Evolutionary conservation across 2,888 invertebrate species (phyloP), one percentile per base, ranked within the genome.

Genomic region (Oegoconia quadripuncta): DNA sequence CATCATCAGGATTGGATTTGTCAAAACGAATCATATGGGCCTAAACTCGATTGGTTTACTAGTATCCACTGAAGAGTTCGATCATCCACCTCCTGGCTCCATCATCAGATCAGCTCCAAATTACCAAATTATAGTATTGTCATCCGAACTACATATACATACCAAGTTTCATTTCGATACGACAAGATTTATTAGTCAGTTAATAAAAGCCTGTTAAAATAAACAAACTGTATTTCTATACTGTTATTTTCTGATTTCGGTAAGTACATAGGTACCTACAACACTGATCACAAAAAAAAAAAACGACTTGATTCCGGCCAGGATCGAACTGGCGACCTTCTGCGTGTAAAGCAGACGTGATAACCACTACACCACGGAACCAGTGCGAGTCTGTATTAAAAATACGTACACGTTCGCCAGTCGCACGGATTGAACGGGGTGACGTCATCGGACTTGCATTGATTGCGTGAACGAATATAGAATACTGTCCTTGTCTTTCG

Each of bases 341-440:
- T 82, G 82, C 82, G 81, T 82, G 82, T 82, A 81, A 93, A 93
- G 93, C 93, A 93, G 93, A 93, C 93, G 93, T 93, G 93, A 93
- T 93, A 93, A 93, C 93, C 93, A 92, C 93, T 93, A 93, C 93
- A 93, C 92, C 92, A 93, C 93, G 92, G 91, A 92, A 93, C 80
- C 81, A 30, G 50, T 51, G 0, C 27, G 0, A 0, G 7, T 0
- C 0, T 0, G 9, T 1, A n/a, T 40, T 15, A 59, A 64, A 61
- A 55, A 55, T 32, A 34, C 35, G 37, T 3, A 20, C 37, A 17
- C 25, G 8, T 37, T 23, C 15, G 22, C 26, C 34, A 13, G 9
- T 33, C 42, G 40, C 28, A 31, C 29, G 29, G 13, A 7, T 3
- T 13, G 8, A 23, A 25, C 7, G 22, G 11, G 20, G 30, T 44